Percentiles rank a stretch among this genome's conserved stretches.
These are phyloP conservation scores for Automeris io DNA, from an alignment of 2,888 invertebrate species.

Conservation along the genomic window DNA sequence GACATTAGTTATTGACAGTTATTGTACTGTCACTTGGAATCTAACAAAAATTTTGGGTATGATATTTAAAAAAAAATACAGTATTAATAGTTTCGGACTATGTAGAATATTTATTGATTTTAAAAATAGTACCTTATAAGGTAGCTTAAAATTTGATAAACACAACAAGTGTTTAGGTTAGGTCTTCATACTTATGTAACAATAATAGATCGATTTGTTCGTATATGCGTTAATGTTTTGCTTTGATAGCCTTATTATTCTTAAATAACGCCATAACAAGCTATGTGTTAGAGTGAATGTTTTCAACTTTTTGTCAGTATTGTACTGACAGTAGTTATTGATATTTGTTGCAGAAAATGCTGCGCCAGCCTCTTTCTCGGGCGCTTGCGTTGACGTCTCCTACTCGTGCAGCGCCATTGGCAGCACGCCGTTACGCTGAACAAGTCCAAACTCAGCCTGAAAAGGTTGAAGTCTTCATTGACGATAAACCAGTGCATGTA, in stretches of 20 bases:
- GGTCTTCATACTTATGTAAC: conserved; percentile 68
- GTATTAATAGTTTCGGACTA: background rate
- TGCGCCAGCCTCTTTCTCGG: conserved; percentile 85
- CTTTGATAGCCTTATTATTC: background rate
- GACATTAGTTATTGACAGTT: conserved; percentile 28
- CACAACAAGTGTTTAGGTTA: conserved; percentile 53
- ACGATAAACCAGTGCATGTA: conserved; percentile 96
- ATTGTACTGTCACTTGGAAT: conserved; percentile 35
- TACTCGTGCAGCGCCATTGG: conserved; percentile 54
- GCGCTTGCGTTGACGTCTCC: conserved; percentile 76
- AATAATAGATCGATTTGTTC: conserved; percentile 50
- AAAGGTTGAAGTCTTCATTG: conserved; percentile 96
- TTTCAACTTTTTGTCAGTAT: background rate
- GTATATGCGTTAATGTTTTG: conserved; percentile 18
- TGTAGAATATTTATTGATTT: background rate
- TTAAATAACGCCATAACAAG: background rate
- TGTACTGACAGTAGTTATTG: conserved; percentile 24
- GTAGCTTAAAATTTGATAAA: background rate
- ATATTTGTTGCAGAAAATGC: conserved; percentile 76
- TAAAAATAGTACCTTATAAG: background rate
- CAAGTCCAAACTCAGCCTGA: conserved; percentile 78
- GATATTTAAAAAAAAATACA: conserved; percentile 31
- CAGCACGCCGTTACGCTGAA: conserved; percentile 65
- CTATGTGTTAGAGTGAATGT: background rate
- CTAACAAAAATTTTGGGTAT: conserved; percentile 40